Percentiles rank a stretch among this genome's conserved stretches.
These are phyloP conservation scores for Poeciliopsis presidionis DNA, from an alignment of 2,797 vertebrate genomes.

Conservation along the genomic window DNA sequence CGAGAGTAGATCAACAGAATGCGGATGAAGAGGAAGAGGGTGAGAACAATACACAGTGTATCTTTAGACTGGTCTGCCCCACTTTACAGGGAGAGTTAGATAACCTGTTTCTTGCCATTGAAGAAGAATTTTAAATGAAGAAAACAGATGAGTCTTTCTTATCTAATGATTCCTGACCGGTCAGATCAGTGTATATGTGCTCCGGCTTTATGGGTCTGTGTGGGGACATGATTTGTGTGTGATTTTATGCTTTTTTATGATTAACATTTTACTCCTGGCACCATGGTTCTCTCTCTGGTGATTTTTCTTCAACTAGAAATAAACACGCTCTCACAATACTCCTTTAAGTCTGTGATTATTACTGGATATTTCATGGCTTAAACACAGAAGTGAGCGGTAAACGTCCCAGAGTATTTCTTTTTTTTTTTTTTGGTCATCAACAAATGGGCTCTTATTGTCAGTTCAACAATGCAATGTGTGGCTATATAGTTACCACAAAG, in stretches of 20 bases:
- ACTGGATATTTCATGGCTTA: neutral
- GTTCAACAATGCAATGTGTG: neutral
- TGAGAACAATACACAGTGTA: slow-evolving; percentile 68
- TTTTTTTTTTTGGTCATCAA: neutral
- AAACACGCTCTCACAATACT: neutral
- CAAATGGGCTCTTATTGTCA: neutral
- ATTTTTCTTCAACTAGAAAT: slow-evolving; percentile 1
- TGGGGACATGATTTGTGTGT: neutral
- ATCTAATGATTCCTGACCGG: slow-evolving; percentile 60
- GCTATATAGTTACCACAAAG: neutral
- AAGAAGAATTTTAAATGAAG: slow-evolving; percentile 55
- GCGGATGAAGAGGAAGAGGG: slow-evolving; percentile 57
- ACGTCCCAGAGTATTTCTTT: neutral
- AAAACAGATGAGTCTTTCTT: slow-evolving; percentile 72
- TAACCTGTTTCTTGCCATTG: slow-evolving; percentile 79
- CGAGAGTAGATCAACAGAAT: slow-evolving; percentile 45
- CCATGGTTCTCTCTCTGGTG: neutral
- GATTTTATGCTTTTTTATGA: slow-evolving; percentile 24
- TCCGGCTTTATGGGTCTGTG: neutral
- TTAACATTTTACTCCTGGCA: slow-evolving; percentile 9
- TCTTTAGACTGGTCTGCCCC: slow-evolving; percentile 54
- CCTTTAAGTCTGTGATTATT: neutral
- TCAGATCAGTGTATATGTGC: slow-evolving; percentile 27
- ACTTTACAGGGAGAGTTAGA: slow-evolving; percentile 64
- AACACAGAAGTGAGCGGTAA: neutral